Conservation (phyloP, 2,113 vertebrate species). For the Nyctibius bracteatus region DNA sequence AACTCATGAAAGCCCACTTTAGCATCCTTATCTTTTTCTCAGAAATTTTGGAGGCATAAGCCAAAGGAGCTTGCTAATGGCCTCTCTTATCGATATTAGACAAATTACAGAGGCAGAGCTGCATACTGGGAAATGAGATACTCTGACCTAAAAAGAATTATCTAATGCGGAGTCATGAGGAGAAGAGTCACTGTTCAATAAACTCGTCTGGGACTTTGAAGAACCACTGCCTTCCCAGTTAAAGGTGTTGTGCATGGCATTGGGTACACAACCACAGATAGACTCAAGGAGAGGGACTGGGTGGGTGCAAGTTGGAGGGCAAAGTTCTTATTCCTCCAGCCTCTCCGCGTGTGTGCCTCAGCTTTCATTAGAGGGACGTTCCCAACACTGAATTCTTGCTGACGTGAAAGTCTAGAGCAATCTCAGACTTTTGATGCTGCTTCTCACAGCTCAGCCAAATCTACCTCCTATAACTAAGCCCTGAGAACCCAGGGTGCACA, state of each 20-base stretch:
- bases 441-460: background rate
- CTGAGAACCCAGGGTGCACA: background rate
- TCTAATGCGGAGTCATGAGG: background rate
- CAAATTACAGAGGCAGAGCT: background rate
- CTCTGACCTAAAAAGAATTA: background rate
- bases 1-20: background rate
- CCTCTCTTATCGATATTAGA: background rate
- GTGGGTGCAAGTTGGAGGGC: background rate
- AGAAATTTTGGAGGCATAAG: background rate
- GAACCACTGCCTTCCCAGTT: background rate
- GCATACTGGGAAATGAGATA: background rate
- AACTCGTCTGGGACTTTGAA: background rate
- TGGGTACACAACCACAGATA: background rate
- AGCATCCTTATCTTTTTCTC: background rate
- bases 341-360: accelerated
- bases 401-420: background rate
- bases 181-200: background rate
- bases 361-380: accelerated
- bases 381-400: background rate
- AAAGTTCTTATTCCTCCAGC: background rate
- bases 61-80: background rate
- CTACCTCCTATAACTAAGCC: background rate
- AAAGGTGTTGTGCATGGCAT: background rate
- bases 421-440: background rate
- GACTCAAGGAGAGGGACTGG: background rate